Evolutionary conservation across 1,140 invertebrate genomes (phyloP).

Genomic region (Trichonephila inaurata): DNA sequence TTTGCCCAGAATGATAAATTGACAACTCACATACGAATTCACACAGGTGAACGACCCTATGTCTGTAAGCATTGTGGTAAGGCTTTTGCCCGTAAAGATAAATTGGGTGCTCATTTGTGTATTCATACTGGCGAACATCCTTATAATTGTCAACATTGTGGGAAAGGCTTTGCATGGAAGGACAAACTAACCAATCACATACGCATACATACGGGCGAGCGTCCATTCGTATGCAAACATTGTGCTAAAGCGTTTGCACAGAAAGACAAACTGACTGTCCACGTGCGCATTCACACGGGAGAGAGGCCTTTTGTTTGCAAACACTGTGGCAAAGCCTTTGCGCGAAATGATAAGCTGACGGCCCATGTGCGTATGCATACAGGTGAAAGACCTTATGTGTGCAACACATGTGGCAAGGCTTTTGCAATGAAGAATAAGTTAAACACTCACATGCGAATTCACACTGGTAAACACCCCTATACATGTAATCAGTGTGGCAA

Average conservation of each 20-base stretch:
- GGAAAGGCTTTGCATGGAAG: slow-evolving; percentile 90
- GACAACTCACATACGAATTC: slow-evolving; percentile 80
- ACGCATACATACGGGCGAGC: slow-evolving; percentile 76
- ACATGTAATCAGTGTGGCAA: slow-evolving; percentile 85
- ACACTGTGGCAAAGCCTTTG: slow-evolving; percentile 86
- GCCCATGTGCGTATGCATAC: slow-evolving; percentile 82
- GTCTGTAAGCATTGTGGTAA: slow-evolving; percentile 79
- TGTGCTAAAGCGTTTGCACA: slow-evolving; percentile 84
- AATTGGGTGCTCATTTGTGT: slow-evolving; percentile 84
- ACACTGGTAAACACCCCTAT: slow-evolving; percentile 84
- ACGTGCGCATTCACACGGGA: slow-evolving; percentile 81
- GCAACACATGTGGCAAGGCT: slow-evolving; percentile 82
- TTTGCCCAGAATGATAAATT: slow-evolving; percentile 79
- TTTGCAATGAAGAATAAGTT: slow-evolving; percentile 84
- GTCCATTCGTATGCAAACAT: slow-evolving; percentile 77
- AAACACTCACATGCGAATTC: slow-evolving; percentile 84
- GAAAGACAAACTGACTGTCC: slow-evolving; percentile 79
- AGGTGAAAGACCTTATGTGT: slow-evolving; percentile 80
- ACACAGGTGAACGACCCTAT: slow-evolving; percentile 80
- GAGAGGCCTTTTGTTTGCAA: slow-evolving; percentile 79
- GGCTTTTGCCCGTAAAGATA: slow-evolving; percentile 77
- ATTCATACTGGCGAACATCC: slow-evolving; percentile 89
- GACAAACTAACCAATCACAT: slow-evolving; percentile 78
- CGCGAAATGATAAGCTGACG: slow-evolving; percentile 83
- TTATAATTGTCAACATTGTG: slow-evolving; percentile 89